A percentile compares a stretch with the other conserved stretches of the same genome.
Evolutionary conservation across 2,113 vertebrate genomes (phyloP).

Genomic region (Hippocampus guttulatus): DNA sequence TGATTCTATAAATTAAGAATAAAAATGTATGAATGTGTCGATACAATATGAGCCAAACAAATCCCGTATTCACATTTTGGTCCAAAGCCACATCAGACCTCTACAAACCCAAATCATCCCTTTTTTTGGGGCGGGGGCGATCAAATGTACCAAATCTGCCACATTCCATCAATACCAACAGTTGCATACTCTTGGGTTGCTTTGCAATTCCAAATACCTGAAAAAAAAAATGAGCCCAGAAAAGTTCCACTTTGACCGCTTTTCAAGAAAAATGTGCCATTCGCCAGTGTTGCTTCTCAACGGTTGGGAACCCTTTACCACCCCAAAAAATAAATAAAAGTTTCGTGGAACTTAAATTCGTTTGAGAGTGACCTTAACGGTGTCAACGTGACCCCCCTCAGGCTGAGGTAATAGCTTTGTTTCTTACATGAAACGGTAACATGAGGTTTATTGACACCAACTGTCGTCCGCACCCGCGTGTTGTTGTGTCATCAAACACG

Average conservation of each 20-base stretch:
- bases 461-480: conserved; percentile 12
- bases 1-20: background rate
- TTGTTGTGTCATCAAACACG: conserved; percentile 38
- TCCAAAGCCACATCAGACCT: too few species aligned
- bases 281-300: background rate
- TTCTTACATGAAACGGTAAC: background rate
- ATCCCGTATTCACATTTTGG: background rate
- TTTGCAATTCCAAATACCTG: background rate
- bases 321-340: background rate
- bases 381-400: background rate
- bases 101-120: background rate
- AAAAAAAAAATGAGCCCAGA: background rate
- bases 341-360: background rate
- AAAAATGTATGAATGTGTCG: background rate
- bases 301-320: background rate
- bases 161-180: background rate
- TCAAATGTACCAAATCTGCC: background rate
- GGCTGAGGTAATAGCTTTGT: background rate
- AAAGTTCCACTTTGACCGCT: background rate
- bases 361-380: background rate
- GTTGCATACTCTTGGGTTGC: background rate
- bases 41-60: background rate
- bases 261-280: background rate
- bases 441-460: background rate
- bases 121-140: background rate